phyloP scores from a whole-genome alignment of 2,113 vertebrate species.

The Ochotona curzoniae region DNA sequence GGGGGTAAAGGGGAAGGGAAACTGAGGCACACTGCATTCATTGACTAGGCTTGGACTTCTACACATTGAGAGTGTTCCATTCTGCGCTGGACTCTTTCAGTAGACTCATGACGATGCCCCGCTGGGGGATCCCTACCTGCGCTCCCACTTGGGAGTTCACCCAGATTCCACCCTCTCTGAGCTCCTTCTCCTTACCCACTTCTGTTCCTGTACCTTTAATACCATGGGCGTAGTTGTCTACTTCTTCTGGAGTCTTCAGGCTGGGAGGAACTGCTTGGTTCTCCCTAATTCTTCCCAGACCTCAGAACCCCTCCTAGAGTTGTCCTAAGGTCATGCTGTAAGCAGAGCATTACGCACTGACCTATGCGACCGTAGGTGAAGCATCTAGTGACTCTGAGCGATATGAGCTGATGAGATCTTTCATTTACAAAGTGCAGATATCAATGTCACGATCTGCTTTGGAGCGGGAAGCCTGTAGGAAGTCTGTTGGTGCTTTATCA shows the following conservation, averaged over 20 bases:
- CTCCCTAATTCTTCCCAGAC: background rate
- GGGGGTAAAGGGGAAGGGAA: background rate
- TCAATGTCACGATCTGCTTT: accelerated
- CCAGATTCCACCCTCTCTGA: no score
- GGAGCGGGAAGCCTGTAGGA: background rate
- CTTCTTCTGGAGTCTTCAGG: background rate
- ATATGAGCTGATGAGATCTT: background rate
- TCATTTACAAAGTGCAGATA: background rate
- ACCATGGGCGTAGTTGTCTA: background rate
- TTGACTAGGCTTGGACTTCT: background rate
- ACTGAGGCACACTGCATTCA: background rate
- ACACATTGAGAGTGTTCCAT: background rate
- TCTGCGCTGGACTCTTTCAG: background rate
- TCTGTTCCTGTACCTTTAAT: background rate
- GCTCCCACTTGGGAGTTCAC: background rate
- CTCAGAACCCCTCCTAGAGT: background rate
- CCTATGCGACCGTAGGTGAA: background rate
- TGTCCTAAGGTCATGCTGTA: accelerated
- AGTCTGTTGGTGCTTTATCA: no score
- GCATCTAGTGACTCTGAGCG: background rate
- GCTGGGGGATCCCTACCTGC: accelerated
- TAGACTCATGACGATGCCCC: background rate
- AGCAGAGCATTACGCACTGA: background rate
- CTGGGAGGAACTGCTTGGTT: background rate
- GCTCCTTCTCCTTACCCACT: accelerated